phyloP scores from a whole-genome alignment of 2,797 vertebrate species.

The Poecilia gillii region DNA sequence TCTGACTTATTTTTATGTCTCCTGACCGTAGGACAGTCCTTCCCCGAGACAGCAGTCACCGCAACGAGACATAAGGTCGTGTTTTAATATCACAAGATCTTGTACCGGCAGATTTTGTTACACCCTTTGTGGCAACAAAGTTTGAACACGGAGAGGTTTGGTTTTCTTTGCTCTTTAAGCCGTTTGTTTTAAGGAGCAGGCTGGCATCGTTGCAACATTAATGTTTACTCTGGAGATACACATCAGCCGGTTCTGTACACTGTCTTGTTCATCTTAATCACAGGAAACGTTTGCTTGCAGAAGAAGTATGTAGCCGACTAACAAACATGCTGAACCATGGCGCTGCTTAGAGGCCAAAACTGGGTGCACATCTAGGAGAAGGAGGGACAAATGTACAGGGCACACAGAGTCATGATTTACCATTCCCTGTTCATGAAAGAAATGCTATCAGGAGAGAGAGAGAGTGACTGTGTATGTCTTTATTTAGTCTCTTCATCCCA shows the following conservation, averaged over 20 bases:
- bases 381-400: not conserved
- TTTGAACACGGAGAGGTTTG: not conserved
- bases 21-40: too few relatives aligned
- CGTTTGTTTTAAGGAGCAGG: not conserved
- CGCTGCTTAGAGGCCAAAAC: not conserved
- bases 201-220: not conserved
- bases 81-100: too few relatives aligned
- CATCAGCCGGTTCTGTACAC: not conserved
- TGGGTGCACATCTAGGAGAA: not conserved
- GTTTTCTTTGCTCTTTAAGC: not conserved
- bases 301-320: not conserved
- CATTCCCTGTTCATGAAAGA: not conserved
- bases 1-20: too few relatives aligned
- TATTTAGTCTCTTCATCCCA: not conserved
- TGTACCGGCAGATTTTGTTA: too few relatives aligned
- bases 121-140: not conserved
- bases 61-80: too few relatives aligned
- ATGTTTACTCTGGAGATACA: not conserved
- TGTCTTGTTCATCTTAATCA: not conserved
- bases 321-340: not conserved
- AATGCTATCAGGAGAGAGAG: not conserved
- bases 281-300: not conserved
- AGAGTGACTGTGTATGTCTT: not conserved
- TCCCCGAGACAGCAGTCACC: too few relatives aligned
- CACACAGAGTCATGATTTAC: not conserved